Conservation (phyloP, 2,113 vertebrate species). For the Noturus placidus region DNA sequence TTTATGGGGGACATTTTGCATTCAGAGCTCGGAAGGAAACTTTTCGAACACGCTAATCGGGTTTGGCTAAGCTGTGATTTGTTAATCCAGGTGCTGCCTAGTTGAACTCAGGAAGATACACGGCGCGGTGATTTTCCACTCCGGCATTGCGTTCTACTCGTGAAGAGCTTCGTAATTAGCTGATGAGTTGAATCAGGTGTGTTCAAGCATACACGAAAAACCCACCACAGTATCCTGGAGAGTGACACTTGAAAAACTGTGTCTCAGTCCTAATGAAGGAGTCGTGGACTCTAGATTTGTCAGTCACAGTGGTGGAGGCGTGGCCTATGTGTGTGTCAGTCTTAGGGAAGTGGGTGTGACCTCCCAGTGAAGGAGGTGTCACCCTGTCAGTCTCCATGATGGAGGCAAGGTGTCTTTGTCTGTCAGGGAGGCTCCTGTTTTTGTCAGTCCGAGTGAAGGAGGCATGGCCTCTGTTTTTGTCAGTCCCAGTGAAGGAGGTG, state of each 20-base stretch:
- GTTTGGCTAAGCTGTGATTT: not conserved
- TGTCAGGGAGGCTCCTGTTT: not conserved
- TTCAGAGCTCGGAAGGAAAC: not conserved
- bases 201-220: not conserved
- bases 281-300: not conserved
- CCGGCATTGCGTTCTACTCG: not conserved
- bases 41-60: not conserved
- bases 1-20: not conserved
- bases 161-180: not conserved
- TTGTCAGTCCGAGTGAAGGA: too few species aligned
- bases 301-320: too few species aligned
- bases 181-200: not conserved
- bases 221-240: not conserved
- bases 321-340: not conserved
- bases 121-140: not conserved
- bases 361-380: not conserved
- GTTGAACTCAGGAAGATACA: not conserved
- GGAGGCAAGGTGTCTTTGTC: not conserved
- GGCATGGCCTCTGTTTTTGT: not conserved
- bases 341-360: not conserved
- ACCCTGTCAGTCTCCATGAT: not conserved
- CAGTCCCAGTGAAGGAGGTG: not conserved
- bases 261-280: not conserved
- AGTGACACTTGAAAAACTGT: not conserved
- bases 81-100: not conserved